phyloP scores from a whole-genome alignment of 2,888 invertebrate genomes.

The Lasioglossum calceatum region DNA sequence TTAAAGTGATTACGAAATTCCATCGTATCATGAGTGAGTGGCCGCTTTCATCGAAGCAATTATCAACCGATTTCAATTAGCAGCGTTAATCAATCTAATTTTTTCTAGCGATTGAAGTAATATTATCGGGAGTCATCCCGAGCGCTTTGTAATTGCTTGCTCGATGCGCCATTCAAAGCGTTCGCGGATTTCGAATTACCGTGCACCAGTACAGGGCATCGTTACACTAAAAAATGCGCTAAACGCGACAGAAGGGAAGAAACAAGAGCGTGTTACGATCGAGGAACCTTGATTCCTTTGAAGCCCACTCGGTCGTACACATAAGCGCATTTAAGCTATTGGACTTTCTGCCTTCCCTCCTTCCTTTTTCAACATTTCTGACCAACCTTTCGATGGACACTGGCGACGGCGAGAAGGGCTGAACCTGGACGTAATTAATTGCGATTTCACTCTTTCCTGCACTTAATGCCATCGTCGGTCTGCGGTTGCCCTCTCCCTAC shows the following conservation, averaged over 20 bases:
- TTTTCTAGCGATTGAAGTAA: not conserved
- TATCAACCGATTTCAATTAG: not conserved
- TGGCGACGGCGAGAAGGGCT: slow-evolving; percentile 63
- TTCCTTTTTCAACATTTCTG: slow-evolving; percentile 60
- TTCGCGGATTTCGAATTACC: slow-evolving; percentile 39
- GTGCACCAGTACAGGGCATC: not conserved
- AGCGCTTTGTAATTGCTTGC: not conserved
- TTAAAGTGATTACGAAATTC: slow-evolving; percentile 34
- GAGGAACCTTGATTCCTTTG: slow-evolving; percentile 50
- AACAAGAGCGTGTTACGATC: slow-evolving; percentile 1
- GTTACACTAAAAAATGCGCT: slow-evolving; percentile 1
- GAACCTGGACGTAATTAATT: slow-evolving; percentile 79
- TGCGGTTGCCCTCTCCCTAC: slow-evolving; percentile 73
- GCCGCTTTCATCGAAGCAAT: not conserved
- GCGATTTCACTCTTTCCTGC: slow-evolving; percentile 81
- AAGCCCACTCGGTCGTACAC: slow-evolving; percentile 65
- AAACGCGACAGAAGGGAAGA: slow-evolving; percentile 11
- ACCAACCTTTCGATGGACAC: slow-evolving; percentile 65
- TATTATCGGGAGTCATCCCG: not conserved
- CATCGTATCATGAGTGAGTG: not conserved
- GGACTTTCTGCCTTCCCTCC: slow-evolving; percentile 65
- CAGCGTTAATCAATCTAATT: not conserved
- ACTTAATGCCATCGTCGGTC: slow-evolving; percentile 77
- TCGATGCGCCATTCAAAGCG: not conserved
- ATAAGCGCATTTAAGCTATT: slow-evolving; percentile 78